Base-by-base conservation (phyloP, 2,113 vertebrate genomes). In the Nibea coibor region DNA sequence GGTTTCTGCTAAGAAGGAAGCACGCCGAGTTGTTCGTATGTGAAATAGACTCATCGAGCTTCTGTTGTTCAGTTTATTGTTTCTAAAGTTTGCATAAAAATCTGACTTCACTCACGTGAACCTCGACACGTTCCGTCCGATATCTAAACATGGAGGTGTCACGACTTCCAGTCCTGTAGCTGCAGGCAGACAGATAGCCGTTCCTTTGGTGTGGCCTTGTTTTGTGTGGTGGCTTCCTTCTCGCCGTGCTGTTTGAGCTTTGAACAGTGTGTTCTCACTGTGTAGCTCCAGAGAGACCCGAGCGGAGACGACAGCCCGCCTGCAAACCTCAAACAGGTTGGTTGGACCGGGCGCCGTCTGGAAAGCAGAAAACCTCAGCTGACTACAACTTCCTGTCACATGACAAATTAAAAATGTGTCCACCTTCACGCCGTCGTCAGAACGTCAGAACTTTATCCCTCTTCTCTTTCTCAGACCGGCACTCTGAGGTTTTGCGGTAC, bases 401-500 rank as follows among this genome's bases (percentile, higher is more conserved):
- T 58, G 39, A 45, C 63, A 8, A 42, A 24, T 31, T 35, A 14
- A 57, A 51, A 63, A 42, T 1, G 26, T 56, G 39, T 17, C 12
- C 31, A 50, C 42, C 51, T 5, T 16, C 61, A 14, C 62, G 11
- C 39, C 51, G 19, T 31, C 20, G 15, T 16, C 15, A 48, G 8
- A 20, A 76, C 59, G 16, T 65, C 15, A 2, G 11, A 5, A 0
- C n/a, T 35, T 2, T 12, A 5, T 78, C 11, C 53, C 19, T 54
- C 20, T 19, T 66, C 10, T 77, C 5, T 79, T 39, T 35, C n/a
- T 11, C 88, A 98, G 97, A 89, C 87, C 0, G 97, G 97, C 24
- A 97, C 97, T 0, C 92, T 98, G 76, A 94, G 97, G 66, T 98
- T 98, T 75, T 97, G 97, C 4, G 97, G 97, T 15, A 97, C 97